phyloP scores from a whole-genome alignment of 2,113 vertebrate genomes.

The Nannospalax galili region DNA sequence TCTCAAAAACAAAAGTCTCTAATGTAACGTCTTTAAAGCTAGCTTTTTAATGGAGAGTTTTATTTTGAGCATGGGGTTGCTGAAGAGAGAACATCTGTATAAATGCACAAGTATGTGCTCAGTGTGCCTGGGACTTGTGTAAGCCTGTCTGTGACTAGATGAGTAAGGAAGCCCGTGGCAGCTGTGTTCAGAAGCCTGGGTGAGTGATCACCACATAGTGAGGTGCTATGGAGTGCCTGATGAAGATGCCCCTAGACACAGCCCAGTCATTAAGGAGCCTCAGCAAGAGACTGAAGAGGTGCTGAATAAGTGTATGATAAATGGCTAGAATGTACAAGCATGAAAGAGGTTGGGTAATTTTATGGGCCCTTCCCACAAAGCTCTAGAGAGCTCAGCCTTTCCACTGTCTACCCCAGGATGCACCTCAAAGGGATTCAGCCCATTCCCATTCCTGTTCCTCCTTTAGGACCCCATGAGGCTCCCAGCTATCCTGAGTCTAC shows the following conservation, averaged over 20 bases:
- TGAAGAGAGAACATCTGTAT: neutral
- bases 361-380: neutral
- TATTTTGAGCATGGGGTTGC: neutral
- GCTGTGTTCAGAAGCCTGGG: neutral
- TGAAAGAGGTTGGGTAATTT: accelerated
- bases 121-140: accelerated
- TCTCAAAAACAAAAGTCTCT: neutral
- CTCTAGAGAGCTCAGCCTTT: neutral
- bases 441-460: neutral
- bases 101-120: neutral
- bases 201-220: neutral
- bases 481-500: conserved; percentile 66
- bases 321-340: neutral
- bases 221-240: too few relatives aligned
- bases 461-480: conserved; percentile 64
- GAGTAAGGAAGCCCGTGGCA: neutral
- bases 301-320: accelerated
- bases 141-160: neutral
- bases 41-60: neutral
- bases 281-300: accelerated
- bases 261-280: neutral
- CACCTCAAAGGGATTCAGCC: too few relatives aligned
- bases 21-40: neutral
- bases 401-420: neutral
- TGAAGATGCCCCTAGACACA: too few relatives aligned